Conservation (phyloP, 2,113 vertebrate species). For the Xenotilapia caudafasciata region DNA sequence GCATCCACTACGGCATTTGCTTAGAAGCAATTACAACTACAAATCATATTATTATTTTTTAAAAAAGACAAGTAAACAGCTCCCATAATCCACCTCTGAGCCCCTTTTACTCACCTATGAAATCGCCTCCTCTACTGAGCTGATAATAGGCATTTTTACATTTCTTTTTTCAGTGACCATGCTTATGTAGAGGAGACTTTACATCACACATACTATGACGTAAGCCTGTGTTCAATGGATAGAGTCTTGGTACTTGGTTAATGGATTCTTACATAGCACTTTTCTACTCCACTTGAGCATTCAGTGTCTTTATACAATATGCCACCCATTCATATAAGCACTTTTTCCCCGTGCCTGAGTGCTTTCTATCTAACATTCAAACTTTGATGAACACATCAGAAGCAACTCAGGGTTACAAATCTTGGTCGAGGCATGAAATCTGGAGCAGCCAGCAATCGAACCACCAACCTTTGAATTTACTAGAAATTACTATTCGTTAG, state of each 20-base stretch:
- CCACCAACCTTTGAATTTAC: background rate
- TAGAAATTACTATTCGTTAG: background rate
- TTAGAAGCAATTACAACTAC: background rate
- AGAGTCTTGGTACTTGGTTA: background rate
- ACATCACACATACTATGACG: background rate
- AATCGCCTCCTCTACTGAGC: background rate
- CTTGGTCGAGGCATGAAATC: background rate
- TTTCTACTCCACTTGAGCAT: background rate
- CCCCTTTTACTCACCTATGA: background rate
- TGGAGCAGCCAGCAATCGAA: background rate
- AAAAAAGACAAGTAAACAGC: background rate
- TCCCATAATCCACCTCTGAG: background rate
- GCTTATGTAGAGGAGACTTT: background rate
- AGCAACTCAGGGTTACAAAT: background rate
- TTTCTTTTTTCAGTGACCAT: background rate
- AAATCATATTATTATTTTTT: accelerated
- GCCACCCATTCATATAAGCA: background rate
- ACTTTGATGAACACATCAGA: background rate
- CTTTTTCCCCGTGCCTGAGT: background rate
- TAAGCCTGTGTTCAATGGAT: background rate
- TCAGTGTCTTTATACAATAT: background rate
- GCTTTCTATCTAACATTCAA: background rate
- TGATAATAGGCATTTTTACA: background rate
- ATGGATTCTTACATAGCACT: background rate
- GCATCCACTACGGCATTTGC: background rate